A percentile compares a stretch with the other conserved stretches of the same genome.
Conservation (phyloP, 1,140 invertebrate genomes). For the Solenopsis invicta region DNA sequence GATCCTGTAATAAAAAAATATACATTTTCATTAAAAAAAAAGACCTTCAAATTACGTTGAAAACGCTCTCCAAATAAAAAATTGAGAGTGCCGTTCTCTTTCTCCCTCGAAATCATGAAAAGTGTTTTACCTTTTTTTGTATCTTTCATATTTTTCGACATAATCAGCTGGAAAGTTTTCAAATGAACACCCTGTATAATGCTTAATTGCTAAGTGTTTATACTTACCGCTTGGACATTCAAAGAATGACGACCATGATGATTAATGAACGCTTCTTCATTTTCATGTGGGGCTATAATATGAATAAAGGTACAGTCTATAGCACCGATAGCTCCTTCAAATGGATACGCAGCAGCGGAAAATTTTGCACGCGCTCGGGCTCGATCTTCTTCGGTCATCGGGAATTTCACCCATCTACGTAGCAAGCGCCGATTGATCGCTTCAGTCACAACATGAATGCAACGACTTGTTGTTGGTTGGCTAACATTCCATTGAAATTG, state of each 20-base stretch:
- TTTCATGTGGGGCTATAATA: neutral
- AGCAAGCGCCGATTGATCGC: neutral
- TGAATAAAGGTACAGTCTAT: slow-evolving; percentile 24
- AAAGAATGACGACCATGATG: neutral
- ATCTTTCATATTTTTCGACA: no score
- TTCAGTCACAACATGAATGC: neutral
- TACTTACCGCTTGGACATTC: neutral
- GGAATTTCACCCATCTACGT: slow-evolving; percentile 30
- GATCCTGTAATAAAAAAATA: no score
- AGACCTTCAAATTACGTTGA: no score
- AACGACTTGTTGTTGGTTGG: slow-evolving; percentile 5
- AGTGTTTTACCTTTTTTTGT: no score
- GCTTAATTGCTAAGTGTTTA: no score
- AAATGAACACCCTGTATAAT: no score
- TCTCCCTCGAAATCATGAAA: no score
- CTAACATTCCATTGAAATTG: neutral
- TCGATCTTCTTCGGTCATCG: neutral
- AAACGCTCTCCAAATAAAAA: no score
- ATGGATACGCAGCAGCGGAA: neutral
- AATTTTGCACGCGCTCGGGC: slow-evolving; percentile 11
- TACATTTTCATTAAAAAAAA: no score
- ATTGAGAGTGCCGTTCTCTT: no score
- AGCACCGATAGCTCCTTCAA: neutral
- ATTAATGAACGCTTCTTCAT: neutral
- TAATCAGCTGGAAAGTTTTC: no score